Percentiles rank a stretch among this genome's conserved stretches.
Evolutionary conservation across 1,140 invertebrate species (phyloP).

Genomic region (Callitettix versicolor): DNA sequence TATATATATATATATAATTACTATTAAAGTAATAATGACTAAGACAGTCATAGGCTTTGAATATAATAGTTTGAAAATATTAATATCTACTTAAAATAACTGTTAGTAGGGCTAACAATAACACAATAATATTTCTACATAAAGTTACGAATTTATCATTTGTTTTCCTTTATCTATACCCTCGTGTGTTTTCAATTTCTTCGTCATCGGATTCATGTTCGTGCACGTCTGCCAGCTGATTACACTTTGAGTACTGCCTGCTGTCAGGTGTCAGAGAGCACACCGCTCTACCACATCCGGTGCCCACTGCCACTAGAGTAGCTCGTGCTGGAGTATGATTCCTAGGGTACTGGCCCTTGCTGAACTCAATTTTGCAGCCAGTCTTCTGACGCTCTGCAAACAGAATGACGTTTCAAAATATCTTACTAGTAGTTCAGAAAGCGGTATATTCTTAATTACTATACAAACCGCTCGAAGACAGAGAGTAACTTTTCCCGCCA

Average conservation of each 20-base stretch:
- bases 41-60: too few species aligned
- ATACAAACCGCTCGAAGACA: neutral
- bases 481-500: neutral
- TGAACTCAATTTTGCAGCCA: neutral
- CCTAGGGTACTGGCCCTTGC: slow-evolving; percentile 2
- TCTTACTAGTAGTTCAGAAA: neutral
- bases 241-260: slow-evolving; percentile 10
- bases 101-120: too few species aligned
- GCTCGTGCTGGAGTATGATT: neutral
- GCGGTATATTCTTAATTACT: neutral
- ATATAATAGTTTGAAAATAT: too few species aligned
- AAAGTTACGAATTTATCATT: neutral
- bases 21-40: too few species aligned
- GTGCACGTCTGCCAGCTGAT: neutral
- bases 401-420: neutral
- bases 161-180: too few species aligned
- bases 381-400: slow-evolving; percentile 3
- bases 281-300: slow-evolving; percentile 18
- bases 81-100: too few species aligned
- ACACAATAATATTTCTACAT: neutral
- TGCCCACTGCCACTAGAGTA: slow-evolving; percentile 17
- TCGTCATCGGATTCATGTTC: slow-evolving; percentile 17
- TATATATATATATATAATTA: too few species aligned
- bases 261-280: slow-evolving; percentile 21
- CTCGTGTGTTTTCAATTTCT: slow-evolving; percentile 10